Conservation (phyloP, 2,113 vertebrate genomes). For the Gadus chalcogrammus region DNA sequence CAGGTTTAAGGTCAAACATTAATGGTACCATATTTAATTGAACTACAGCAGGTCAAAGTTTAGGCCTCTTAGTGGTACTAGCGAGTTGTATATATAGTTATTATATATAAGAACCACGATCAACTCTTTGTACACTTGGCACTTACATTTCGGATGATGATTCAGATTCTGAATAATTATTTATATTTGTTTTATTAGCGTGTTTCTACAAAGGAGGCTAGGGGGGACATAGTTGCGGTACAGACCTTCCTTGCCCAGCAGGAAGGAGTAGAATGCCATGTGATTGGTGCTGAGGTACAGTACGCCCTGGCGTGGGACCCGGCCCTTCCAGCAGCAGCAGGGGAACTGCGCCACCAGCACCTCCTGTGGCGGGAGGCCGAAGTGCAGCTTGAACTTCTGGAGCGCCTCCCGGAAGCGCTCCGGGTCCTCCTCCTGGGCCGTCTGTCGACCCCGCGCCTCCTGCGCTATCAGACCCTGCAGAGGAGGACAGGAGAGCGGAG, state of each 20-base stretch:
- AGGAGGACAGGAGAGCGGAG: not conserved
- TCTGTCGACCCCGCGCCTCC: conserved; percentile 84
- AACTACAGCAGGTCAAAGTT: no score
- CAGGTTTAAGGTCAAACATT: no score
- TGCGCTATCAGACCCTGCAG: conserved; percentile 91
- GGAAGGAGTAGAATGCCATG: conserved; percentile 95
- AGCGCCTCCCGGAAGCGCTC: conserved; percentile 89
- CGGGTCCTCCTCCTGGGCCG: conserved; percentile 87
- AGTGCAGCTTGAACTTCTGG: conserved; percentile 87
- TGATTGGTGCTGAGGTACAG: conserved; percentile 97
- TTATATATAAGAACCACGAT: no score
- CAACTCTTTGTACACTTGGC: no score
- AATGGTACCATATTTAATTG: no score
- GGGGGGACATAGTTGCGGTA: not conserved
- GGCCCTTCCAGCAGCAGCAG: conserved; percentile 97
- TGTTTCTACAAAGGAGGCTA: no score
- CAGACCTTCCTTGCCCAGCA: conserved; percentile 93
- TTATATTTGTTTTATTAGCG: no score
- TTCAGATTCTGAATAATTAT: no score
- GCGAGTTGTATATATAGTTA: no score
- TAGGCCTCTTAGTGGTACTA: no score
- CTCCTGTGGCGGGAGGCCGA: conserved; percentile 88
- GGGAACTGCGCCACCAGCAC: conserved; percentile 91
- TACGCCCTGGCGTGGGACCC: conserved; percentile 95
- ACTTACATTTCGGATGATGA: no score